Percentiles rank a stretch among this genome's conserved stretches.
Evolutionary conservation across 2,888 invertebrate genomes (phyloP).

Genomic region (Cantharis rufa): DNA sequence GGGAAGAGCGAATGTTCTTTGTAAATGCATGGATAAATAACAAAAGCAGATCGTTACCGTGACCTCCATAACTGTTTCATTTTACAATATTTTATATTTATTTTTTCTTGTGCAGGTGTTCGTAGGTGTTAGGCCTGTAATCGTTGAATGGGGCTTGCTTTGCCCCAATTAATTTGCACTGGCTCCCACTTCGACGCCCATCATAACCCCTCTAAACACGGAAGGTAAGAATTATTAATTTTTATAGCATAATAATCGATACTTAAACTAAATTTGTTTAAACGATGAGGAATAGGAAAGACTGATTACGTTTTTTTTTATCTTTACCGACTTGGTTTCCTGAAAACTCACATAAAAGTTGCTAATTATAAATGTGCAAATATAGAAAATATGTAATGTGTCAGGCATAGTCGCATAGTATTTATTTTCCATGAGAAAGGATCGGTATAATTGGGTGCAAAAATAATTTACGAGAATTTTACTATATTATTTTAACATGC

Average conservation of each 20-base stretch:
- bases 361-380: neutral
- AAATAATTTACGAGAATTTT: neutral
- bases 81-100: constrained; percentile 3
- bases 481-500: no score
- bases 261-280: neutral
- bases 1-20: neutral
- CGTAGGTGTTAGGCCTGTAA: constrained; percentile 24
- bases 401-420: neutral
- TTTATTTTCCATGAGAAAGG: neutral
- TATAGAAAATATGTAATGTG: neutral
- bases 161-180: constrained; percentile 56
- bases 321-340: neutral
- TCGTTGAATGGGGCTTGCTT: constrained; percentile 55
- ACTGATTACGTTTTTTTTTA: neutral
- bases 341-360: neutral
- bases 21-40: constrained; percentile 2
- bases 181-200: constrained; percentile 57
- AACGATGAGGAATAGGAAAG: neutral
- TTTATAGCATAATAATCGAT: constrained; percentile 4
- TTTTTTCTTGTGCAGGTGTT: constrained; percentile 20
- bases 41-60: constrained; percentile 14
- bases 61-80: constrained; percentile 18
- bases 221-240: constrained; percentile 48
- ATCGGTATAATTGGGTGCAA: neutral
- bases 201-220: constrained; percentile 57